Conservation (phyloP, 1,140 invertebrate species). For the Leptopilina clavipes region DNA sequence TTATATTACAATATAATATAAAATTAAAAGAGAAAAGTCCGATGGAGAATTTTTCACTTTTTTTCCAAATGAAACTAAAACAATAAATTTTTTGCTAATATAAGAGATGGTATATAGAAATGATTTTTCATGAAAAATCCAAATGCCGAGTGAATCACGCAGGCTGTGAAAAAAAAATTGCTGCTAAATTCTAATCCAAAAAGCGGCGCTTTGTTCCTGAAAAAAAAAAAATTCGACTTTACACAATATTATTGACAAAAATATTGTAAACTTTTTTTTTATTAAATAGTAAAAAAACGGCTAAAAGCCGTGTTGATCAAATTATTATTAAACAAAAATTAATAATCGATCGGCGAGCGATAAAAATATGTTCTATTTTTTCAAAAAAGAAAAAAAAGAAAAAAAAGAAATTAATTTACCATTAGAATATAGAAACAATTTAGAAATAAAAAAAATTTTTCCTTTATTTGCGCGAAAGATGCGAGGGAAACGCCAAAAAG, state of each 20-base stretch:
- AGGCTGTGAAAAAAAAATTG: constrained; percentile 13
- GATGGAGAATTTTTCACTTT: background rate
- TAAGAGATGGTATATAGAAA: no score
- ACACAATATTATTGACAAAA: background rate
- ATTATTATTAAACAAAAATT: background rate
- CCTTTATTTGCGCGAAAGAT: background rate
- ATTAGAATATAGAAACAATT: background rate
- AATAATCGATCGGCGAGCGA: background rate
- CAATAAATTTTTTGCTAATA: no score
- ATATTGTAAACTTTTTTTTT: background rate
- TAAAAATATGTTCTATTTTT: background rate
- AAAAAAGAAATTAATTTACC: background rate
- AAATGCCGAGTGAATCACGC: background rate
- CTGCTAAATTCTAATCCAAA: background rate
- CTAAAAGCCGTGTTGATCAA: background rate
- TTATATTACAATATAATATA: background rate
- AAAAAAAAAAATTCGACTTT: background rate
- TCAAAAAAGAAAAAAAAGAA: no score
- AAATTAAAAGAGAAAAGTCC: background rate
- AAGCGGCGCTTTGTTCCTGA: constrained; percentile 10
- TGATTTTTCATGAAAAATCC: background rate
- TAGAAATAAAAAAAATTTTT: background rate
- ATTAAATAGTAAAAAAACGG: background rate
- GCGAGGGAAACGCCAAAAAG: background rate
- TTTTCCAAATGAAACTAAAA: background rate